Conservation (phyloP, 2,888 invertebrate genomes). For the Malthinus flaveolus region DNA sequence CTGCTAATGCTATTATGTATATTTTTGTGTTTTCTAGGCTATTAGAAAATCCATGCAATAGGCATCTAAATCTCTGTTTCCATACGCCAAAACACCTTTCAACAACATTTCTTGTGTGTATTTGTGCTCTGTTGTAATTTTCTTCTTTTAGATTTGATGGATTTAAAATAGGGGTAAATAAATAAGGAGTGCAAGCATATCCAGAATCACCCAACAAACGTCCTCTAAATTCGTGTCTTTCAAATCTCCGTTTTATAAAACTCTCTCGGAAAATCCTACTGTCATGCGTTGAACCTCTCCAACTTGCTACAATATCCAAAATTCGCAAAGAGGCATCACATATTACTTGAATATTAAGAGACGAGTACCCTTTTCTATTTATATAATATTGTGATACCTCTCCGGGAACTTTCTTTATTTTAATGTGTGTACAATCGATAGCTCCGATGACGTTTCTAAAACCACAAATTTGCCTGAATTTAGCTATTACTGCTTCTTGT, state of each 20-base stretch:
- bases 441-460: neutral
- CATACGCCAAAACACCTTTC: no score
- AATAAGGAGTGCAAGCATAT: neutral
- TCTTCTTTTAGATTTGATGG: neutral
- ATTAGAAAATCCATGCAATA: no score
- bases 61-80: no score
- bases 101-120: no score
- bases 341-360: neutral
- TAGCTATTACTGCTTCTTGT: neutral
- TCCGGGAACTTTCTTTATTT: neutral
- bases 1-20: no score
- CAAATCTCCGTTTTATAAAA: neutral
- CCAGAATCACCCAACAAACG: neutral
- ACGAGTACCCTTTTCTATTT: neutral
- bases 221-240: neutral
- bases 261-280: neutral
- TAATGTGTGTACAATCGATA: neutral
- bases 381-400: neutral
- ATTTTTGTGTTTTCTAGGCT: no score
- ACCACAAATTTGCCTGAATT: neutral
- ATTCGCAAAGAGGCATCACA: neutral
- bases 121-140: neutral
- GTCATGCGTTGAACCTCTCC: neutral
- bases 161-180: neutral
- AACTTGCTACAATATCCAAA: neutral